phyloP scores from a whole-genome alignment of 2,113 vertebrate species.

The Casuarius casuarius region DNA sequence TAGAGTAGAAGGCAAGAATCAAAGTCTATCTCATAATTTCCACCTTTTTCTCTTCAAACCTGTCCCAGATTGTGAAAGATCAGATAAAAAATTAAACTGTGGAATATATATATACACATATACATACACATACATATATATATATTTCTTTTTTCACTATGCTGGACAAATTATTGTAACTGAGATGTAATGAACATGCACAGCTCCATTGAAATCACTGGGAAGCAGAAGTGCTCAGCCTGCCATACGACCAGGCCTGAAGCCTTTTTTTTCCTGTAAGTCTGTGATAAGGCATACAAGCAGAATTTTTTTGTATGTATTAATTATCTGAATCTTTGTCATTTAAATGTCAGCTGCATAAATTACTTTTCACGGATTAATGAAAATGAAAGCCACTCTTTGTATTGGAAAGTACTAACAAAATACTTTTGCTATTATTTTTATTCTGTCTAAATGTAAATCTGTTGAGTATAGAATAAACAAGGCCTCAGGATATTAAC shows the following conservation, averaged over 20 bases:
- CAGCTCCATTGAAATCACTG: neutral
- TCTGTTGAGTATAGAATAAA: neutral
- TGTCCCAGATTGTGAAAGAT: neutral
- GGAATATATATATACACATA: neutral
- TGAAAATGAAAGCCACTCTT: neutral
- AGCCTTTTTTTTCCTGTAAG: slow-evolving; percentile 20
- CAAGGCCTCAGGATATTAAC: neutral
- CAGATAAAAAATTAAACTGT: neutral
- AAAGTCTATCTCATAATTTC: slow-evolving; percentile 1
- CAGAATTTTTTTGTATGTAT: neutral
- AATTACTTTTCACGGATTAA: neutral
- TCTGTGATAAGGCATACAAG: slow-evolving; percentile 1
- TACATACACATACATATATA: neutral
- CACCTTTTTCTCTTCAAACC: neutral
- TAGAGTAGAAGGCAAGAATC: neutral
- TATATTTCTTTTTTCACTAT: neutral
- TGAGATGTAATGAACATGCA: neutral
- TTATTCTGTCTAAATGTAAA: neutral
- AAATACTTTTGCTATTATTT: neutral
- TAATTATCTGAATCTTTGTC: neutral
- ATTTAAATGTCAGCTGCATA: slow-evolving; percentile 1
- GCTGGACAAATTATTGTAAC: neutral
- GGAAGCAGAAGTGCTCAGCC: slow-evolving; percentile 31
- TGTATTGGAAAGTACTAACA: neutral
- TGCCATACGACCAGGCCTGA: slow-evolving; percentile 1